A percentile compares a stretch with the other conserved stretches of the same genome.
Evolutionary conservation across 2,113 vertebrate species (phyloP).

Genomic region (human): DNA sequence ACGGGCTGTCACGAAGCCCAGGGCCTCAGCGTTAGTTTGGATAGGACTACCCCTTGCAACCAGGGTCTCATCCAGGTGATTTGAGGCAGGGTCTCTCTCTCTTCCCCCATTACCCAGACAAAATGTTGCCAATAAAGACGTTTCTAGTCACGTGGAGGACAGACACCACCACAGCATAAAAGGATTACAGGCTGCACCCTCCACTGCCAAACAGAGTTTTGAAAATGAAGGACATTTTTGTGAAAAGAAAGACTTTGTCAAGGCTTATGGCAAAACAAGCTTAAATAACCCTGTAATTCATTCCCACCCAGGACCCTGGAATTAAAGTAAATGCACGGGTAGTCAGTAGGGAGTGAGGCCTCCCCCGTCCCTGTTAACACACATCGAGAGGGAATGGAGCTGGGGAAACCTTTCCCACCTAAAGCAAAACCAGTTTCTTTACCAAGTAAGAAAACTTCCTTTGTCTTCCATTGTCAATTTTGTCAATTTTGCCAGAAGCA

Average conservation of each 20-base stretch:
- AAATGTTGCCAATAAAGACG: neutral
- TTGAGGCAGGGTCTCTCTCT: neutral
- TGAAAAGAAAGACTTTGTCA: constrained; percentile 30
- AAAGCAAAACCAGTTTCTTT: neutral
- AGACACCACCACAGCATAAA: accelerated
- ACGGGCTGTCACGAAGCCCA: neutral
- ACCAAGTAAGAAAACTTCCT: neutral
- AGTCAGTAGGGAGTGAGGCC: accelerated
- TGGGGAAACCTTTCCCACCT: neutral
- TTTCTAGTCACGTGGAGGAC: neutral
- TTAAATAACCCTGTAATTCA: neutral
- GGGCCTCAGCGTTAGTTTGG: neutral
- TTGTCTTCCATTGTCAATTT: neutral
- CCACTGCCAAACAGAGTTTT: neutral
- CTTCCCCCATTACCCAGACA: neutral
- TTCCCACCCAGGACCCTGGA: neutral
- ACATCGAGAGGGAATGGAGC: neutral
- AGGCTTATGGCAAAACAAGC: neutral
- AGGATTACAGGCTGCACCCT: neutral
- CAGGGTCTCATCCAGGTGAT: neutral
- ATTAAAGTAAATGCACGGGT: neutral
- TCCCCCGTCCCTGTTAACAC: neutral
- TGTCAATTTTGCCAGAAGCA: neutral
- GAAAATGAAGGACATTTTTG: neutral
- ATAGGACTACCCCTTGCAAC: neutral